Base-by-base conservation (phyloP, 2,797 vertebrate species). In the Melanotaenia trifasciata region DNA sequence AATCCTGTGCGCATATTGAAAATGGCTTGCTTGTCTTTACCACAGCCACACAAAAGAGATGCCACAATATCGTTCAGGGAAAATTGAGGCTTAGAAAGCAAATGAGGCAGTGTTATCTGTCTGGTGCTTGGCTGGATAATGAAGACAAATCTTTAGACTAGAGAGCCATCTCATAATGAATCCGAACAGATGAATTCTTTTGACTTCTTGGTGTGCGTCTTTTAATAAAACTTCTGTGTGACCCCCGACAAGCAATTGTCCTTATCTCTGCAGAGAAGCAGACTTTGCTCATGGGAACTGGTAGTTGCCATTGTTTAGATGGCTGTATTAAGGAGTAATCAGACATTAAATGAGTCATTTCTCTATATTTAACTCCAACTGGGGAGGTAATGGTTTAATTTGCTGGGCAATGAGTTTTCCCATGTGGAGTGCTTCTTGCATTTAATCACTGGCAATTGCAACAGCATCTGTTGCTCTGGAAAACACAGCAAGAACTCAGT, bases 71-170 rank as follows among this genome's bases (percentile, higher is more conserved):
- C 74, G 69, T 83, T 83, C n/a, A 18, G 65, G 81, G 76, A 84
- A 89, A 90, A 92, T 84, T 91, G 85, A 90, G 86, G 80, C 83
- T 87, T 80, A 57, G 78, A 76, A 86, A 92, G 88, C 87, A 94
- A 95, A 95, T 92, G 92, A 94, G 92, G 82, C 81, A 12, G 86
- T 38, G 88, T 94, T 94, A 94, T 95, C 92, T 75, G 86, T 80
- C 76, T 62, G 81, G 78, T 86, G 86, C 86, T 81, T 30, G 74
- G 71, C 70, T 72, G 76, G 86, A 90, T 94, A 94, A 95, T 94
- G 93, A 95, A 93, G 92, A 93, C 66, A 65, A 86, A 91, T 92
- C 87, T 85, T 79, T 70, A 84, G 81, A 91, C 87, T 78, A 79
- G 73, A 91, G 89, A 87, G 76, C 78, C 84, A 76, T 93, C 89